Evolutionary conservation across 2,113 vertebrate genomes (phyloP).

Genomic region (Eonycteris spelaea): DNA sequence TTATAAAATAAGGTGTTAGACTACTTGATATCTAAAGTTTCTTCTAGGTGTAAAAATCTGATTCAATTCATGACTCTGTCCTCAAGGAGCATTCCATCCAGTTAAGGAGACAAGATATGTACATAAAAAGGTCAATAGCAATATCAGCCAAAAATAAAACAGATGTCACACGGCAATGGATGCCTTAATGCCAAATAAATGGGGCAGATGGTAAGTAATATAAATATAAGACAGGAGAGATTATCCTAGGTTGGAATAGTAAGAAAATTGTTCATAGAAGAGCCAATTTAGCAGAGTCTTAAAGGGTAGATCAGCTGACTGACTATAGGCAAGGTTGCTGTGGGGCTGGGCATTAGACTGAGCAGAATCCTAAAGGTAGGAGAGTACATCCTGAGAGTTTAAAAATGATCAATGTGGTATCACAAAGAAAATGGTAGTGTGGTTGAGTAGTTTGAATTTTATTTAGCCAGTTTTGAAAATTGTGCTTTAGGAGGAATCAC

Average conservation of each 20-base stretch:
- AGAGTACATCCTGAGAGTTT: not conserved
- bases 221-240: constrained; percentile 25
- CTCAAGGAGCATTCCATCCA: constrained; percentile 65
- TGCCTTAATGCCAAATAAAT: constrained; percentile 49
- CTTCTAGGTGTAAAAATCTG: constrained; percentile 60
- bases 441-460: not conserved
- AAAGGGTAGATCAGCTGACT: not conserved
- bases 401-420: not conserved
- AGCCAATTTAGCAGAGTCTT: not conserved
- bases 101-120: constrained; percentile 64
- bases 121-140: constrained; percentile 67
- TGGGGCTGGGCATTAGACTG: not conserved
- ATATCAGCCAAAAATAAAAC: constrained; percentile 69
- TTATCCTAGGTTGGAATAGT: not conserved
- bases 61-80: constrained; percentile 69
- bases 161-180: constrained; percentile 70
- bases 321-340: not conserved
- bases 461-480: not conserved
- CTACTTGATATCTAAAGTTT: constrained; percentile 65
- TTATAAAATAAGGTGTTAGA: constrained; percentile 54
- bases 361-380: not conserved
- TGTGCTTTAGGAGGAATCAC: not conserved
- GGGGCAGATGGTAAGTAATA: constrained; percentile 49
- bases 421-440: not conserved
- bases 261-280: not conserved